Conservation (phyloP, 30 jellyfish, hydroid and myxozoan genomes). For the Aurelia sp. region DNA sequence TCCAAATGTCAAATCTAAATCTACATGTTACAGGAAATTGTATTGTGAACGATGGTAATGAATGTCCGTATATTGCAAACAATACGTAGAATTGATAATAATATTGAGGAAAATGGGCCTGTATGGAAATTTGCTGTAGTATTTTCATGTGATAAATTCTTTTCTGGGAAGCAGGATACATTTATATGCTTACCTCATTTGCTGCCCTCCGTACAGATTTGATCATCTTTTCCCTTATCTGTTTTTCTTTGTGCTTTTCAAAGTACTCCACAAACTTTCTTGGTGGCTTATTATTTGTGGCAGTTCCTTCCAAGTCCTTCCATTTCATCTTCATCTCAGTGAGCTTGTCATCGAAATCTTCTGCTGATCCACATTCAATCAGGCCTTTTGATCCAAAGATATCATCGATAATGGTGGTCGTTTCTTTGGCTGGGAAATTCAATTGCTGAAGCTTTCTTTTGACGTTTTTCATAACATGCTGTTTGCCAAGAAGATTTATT, state of each 20-base stretch:
- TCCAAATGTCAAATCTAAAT: too few species aligned
- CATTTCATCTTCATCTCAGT: not conserved
- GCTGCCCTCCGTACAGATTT: not conserved
- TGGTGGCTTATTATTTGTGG: constrained; percentile 12
- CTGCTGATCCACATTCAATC: not conserved
- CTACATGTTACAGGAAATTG: too few species aligned
- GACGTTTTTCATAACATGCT: constrained; percentile 4
- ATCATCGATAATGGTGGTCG: not conserved
- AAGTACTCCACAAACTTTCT: constrained; percentile 20
- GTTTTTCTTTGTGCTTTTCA: not conserved
- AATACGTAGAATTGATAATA: too few species aligned
- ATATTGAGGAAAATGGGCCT: too few species aligned
- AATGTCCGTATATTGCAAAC: too few species aligned
- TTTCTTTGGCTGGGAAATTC: not conserved
- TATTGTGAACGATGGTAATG: too few species aligned
- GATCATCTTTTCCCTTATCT: not conserved
- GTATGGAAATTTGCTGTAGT: too few species aligned
- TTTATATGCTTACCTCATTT: not conserved
- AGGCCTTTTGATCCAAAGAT: not conserved
- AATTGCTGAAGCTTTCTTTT: not conserved
- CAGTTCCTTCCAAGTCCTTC: not conserved
- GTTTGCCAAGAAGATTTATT: constrained; percentile 9
- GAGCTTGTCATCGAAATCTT: not conserved
- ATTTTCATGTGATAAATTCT: too few species aligned
- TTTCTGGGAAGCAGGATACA: too few species aligned